Conservation (phyloP, 2,113 vertebrate species). For the Tragelaphus buxtoni region DNA sequence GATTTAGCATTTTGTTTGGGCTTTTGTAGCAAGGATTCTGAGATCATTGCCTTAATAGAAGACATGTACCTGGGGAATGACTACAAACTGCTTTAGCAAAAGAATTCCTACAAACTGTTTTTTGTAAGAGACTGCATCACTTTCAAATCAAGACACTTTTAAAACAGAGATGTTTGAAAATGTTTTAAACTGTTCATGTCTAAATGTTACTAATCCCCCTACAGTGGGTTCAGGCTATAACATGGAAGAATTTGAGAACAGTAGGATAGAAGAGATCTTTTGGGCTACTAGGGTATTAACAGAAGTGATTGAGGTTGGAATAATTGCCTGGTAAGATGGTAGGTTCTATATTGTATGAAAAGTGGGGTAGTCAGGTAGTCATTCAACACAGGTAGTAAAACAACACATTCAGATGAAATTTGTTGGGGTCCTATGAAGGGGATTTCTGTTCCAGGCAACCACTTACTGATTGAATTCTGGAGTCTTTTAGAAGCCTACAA, state of each 20-base stretch:
- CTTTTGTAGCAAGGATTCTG: conserved; percentile 61
- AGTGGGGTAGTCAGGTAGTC: background rate
- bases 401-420: background rate
- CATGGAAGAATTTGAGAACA: background rate
- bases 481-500: background rate
- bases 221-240: background rate
- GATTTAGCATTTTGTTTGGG: conserved; percentile 64
- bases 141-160: conserved; percentile 24
- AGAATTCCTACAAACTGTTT: conserved; percentile 43
- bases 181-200: conserved; percentile 15
- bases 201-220: background rate
- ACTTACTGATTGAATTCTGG: background rate
- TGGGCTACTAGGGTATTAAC: background rate
- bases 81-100: conserved; percentile 38
- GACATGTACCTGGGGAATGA: conserved; percentile 8
- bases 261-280: background rate
- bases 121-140: conserved; percentile 18
- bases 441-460: background rate
- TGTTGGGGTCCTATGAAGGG: background rate
- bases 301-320: background rate
- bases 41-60: conserved; percentile 63
- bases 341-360: background rate
- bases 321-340: background rate
- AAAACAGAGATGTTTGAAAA: conserved; percentile 19
- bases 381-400: background rate